Base-by-base conservation (phyloP, 2,797 vertebrate species). In the Amniataba percoides region DNA sequence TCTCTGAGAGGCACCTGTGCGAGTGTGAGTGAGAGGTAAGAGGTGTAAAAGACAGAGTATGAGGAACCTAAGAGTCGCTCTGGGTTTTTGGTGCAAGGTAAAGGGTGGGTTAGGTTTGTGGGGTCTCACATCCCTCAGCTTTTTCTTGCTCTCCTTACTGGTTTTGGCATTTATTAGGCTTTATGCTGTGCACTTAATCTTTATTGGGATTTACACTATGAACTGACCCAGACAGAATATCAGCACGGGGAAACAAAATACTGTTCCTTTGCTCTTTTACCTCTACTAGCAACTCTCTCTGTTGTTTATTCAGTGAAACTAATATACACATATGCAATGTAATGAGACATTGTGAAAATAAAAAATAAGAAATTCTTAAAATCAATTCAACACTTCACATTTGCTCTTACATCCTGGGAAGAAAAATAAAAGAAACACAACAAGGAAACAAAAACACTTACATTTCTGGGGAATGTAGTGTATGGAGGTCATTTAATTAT, bases 131-230 rank as follows among this genome's bases (percentile, higher is more conserved):
- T 91, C 72, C 64, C 64, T 70, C 66, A 65, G 74, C 74, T 85
- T 83, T 84, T 84, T 83, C 81, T 60, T 42, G 49, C 59, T 82
- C 61, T 82, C 74, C 88, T 94, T 83, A 91, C 87, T 85, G 71
- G 87, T 88, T 89, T 88, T 93, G 94, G 93, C 92, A 93, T 94
- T 94, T 94, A 95, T 90, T 87, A 81, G 88, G 56, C 62, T 90
- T 90, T 88, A 84, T 78, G 87, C 87, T 77, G 74, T 84, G 85
- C 82, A 89, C 83, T 84, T 87, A 84, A 84, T 90, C 74, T 91
- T 92, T 90, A 91, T 81, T 84, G 80, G 83, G 77, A 83, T 90
- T 86, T 91, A 82, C 83, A 77, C 67, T 77, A 78, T 77, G 77
- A 87, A 83, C 66, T 87, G 78, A 89, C 68, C 82, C 51, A 57